Evolutionary conservation across 2,888 invertebrate genomes (phyloP).

Genomic region (Minunthozetes semirufus): DNA sequence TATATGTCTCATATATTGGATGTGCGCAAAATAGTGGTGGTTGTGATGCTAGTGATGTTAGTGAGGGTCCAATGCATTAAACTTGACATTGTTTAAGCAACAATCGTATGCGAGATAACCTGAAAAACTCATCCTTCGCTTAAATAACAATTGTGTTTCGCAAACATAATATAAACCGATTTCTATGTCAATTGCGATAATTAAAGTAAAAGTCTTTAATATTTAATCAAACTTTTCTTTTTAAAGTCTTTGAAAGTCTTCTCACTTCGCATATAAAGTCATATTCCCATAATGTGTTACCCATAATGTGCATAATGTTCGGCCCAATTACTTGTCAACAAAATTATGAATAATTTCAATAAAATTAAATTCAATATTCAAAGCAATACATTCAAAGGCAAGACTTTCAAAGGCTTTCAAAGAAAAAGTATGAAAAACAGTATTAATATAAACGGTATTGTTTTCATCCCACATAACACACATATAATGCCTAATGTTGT

Average conservation of each 20-base stretch:
- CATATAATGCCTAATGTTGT: neutral
- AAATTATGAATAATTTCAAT: neutral
- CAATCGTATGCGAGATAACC: conserved; percentile 3
- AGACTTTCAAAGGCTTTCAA: too few species aligned
- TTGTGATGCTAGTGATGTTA: neutral
- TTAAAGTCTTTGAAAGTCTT: neutral
- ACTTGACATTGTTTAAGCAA: conserved; percentile 21
- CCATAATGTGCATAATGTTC: neutral
- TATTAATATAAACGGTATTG: neutral
- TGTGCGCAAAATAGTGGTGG: neutral
- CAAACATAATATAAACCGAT: neutral
- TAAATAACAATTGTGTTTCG: conserved; percentile 12
- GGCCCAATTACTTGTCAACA: conserved; percentile 8
- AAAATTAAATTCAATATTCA: too few species aligned
- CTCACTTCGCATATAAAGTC: neutral
- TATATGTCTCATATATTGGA: neutral
- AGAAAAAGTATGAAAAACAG: too few species aligned
- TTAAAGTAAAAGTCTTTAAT: conserved; percentile 7
- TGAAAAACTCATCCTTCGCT: conserved; percentile 28
- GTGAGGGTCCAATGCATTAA: neutral
- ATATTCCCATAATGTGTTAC: too few species aligned
- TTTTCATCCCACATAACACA: conserved; percentile 13
- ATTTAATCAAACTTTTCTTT: neutral
- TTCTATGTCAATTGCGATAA: conserved; percentile 22
- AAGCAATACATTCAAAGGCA: too few species aligned